These are phyloP conservation scores for Sthenelais limicola DNA, from an alignment of 2,888 invertebrate species.

Conservation along the genomic window DNA sequence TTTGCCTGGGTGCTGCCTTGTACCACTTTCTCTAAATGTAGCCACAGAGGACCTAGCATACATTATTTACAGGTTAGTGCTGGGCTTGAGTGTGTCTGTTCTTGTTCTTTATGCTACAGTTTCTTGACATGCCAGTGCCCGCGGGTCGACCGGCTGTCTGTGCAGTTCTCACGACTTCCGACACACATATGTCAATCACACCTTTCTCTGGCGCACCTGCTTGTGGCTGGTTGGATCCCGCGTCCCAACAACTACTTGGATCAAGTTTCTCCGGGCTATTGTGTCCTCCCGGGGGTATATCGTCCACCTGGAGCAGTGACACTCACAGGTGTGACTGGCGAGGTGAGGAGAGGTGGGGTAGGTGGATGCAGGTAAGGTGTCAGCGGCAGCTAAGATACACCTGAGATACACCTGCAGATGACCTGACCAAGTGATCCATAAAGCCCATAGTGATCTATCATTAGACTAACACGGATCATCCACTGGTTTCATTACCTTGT, in stretches of 20 bases:
- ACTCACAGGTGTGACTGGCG: constrained; percentile 11
- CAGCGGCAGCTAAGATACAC: constrained; percentile 24
- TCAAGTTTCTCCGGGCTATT: neutral
- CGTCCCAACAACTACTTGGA: neutral
- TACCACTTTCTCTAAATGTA: too few relatives aligned
- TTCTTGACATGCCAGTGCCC: constrained; percentile 2
- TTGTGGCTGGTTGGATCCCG: neutral
- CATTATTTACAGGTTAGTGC: too few relatives aligned
- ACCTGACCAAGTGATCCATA: constrained; percentile 13
- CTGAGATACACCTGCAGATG: constrained; percentile 33
- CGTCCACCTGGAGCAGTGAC: too few relatives aligned
- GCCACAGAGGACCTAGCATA: too few relatives aligned
- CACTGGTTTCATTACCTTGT: too few relatives aligned
- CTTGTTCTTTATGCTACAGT: too few relatives aligned
- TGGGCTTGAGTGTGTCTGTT: too few relatives aligned
- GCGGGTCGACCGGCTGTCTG: neutral
- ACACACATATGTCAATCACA: constrained; percentile 39
- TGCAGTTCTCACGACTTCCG: constrained; percentile 35
- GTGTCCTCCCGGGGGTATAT: too few relatives aligned
- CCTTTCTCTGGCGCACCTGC: constrained; percentile 11
- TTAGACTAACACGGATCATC: too few relatives aligned
- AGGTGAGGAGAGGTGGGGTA: constrained; percentile 33
- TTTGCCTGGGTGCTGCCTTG: too few relatives aligned
- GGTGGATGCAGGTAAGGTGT: constrained; percentile 26
- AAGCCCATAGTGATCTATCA: constrained; percentile 22